Percentiles rank a stretch among this genome's conserved stretches.
Conservation (phyloP, 1,140 invertebrate genomes). For the Lasioglossum baleicum region DNA sequence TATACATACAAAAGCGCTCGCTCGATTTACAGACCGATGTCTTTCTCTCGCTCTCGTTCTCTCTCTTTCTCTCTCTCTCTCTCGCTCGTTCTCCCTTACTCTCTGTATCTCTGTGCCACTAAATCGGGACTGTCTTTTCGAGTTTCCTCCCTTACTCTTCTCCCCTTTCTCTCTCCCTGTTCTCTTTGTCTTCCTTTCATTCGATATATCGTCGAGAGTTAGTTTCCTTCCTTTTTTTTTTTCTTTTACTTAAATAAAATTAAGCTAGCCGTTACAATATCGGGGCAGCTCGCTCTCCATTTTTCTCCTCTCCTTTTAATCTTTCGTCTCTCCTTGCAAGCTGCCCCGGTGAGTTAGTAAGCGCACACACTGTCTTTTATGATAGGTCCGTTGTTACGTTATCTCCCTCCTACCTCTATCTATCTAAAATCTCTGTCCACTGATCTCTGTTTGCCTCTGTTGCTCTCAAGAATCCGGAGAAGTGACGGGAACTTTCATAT, state of each 20-base stretch:
- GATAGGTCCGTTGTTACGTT: constrained; percentile 67
- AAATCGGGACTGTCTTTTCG: constrained; percentile 68
- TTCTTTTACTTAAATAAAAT: constrained; percentile 66
- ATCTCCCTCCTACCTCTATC: constrained; percentile 34
- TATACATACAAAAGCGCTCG: constrained; percentile 73
- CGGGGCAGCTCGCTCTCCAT: too few relatives aligned
- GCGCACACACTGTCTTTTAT: constrained; percentile 75
- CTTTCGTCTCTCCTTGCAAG: too few relatives aligned
- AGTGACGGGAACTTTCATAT: too few relatives aligned
- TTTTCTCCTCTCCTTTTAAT: too few relatives aligned
- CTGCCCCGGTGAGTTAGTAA: constrained; percentile 68
- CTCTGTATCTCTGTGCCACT: too few relatives aligned
- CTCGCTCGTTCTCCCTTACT: constrained; percentile 46
- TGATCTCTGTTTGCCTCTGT: constrained; percentile 27
- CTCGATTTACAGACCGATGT: constrained; percentile 65
- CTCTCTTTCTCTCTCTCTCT: too few relatives aligned
- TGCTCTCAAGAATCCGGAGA: constrained; percentile 9
- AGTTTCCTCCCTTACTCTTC: too few relatives aligned
- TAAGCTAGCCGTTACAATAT: constrained; percentile 66
- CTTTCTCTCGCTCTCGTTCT: not conserved
- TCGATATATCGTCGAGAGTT: too few relatives aligned
- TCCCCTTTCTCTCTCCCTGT: constrained; percentile 5
- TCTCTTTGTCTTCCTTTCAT: not conserved
- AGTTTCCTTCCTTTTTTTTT: not conserved
- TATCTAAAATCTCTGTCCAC: constrained; percentile 37